Percentiles rank a stretch among this genome's conserved stretches.
phyloP scores from a whole-genome alignment of 2,113 vertebrate genomes.

The Maccullochella peelii region DNA sequence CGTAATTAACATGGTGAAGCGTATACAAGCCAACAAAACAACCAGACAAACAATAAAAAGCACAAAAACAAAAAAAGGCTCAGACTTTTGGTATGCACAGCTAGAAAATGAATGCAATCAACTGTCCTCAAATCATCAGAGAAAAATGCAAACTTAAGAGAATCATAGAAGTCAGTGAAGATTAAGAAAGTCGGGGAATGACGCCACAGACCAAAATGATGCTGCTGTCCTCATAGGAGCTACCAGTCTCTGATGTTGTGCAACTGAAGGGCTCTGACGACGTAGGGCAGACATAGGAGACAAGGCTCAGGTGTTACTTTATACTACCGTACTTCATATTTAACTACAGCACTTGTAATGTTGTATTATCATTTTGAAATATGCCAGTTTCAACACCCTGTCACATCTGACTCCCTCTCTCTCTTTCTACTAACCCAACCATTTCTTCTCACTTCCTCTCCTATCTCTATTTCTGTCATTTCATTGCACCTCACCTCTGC shows the following conservation, averaged over 20 bases:
- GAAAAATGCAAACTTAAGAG: background rate
- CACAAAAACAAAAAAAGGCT: background rate
- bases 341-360: background rate
- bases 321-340: background rate
- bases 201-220: background rate
- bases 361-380: constrained; percentile 13
- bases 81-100: background rate
- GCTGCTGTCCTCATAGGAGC: background rate
- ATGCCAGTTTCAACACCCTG: constrained; percentile 13
- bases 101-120: background rate
- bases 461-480: constrained; percentile 68
- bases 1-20: background rate
- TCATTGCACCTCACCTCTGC: constrained; percentile 58
- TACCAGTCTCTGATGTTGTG: background rate
- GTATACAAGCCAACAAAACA: background rate
- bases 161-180: background rate
- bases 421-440: background rate
- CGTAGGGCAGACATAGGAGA: background rate
- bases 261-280: background rate
- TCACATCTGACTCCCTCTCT: constrained; percentile 6
- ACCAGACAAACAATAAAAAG: background rate
- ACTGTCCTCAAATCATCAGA: background rate
- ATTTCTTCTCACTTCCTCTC: constrained; percentile 52
- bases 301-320: constrained; percentile 2
- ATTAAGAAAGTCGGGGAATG: background rate